These are phyloP conservation scores for Proisotoma minuta DNA, from an alignment of 2,888 invertebrate species.

Conservation along the genomic window DNA sequence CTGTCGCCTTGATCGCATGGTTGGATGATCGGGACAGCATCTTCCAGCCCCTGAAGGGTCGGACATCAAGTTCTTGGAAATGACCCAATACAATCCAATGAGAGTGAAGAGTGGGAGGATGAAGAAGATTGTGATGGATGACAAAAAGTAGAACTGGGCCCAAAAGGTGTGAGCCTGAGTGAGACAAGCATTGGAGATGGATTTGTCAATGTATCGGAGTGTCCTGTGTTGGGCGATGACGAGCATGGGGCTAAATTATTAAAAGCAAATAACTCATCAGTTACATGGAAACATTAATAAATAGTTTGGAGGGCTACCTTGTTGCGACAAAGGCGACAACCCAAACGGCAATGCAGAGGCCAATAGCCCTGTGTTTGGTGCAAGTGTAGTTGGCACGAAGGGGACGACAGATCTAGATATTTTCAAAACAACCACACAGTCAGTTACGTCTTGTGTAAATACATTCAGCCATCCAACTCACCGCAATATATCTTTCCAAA, in stretches of 20 bases:
- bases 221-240: constrained; percentile 71
- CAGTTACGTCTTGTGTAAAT: too few species aligned
- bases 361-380: constrained; percentile 50
- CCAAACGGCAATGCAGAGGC: constrained; percentile 51
- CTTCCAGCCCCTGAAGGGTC: constrained; percentile 56
- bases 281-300: background rate
- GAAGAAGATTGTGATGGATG: constrained; percentile 77
- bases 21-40: constrained; percentile 47
- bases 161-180: constrained; percentile 74
- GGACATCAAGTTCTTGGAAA: constrained; percentile 77
- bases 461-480: too few species aligned
- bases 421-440: too few species aligned
- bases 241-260: constrained; percentile 76
- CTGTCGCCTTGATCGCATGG: constrained; percentile 48
- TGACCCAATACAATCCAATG: constrained; percentile 75
- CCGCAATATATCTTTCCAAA: constrained; percentile 67
- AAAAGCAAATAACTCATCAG: constrained; percentile 21
- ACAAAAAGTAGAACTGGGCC: constrained; percentile 73
- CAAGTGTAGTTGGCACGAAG: constrained; percentile 52
- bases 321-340: constrained; percentile 49
- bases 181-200: constrained; percentile 69
- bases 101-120: constrained; percentile 75
- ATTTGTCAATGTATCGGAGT: constrained; percentile 68
- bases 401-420: constrained; percentile 53
- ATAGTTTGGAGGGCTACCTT: constrained; percentile 37